These are phyloP conservation scores for Cygnus buccinator DNA, from an alignment of 2,113 vertebrate genomes.

Conservation along the genomic window DNA sequence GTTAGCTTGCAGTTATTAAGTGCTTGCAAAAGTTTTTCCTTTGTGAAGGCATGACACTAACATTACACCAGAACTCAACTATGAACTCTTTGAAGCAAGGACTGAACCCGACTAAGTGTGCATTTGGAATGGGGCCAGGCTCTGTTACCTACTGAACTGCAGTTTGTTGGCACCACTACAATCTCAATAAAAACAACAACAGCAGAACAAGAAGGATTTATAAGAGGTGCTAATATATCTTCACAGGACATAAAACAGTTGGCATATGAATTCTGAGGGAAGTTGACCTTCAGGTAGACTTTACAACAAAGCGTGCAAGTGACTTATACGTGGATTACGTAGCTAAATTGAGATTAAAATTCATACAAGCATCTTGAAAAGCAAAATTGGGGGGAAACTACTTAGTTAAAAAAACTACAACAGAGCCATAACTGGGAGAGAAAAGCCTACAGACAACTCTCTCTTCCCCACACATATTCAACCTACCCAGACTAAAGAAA, in stretches of 20 bases:
- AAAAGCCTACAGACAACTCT: background rate
- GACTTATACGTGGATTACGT: background rate
- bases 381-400: background rate
- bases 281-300: background rate
- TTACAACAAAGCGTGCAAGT: background rate
- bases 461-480: rapidly evolving
- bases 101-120: background rate
- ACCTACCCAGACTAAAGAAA: background rate
- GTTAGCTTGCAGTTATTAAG: background rate
- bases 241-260: background rate
- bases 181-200: background rate
- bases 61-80: background rate
- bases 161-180: background rate
- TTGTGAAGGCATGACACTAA: rapidly evolving
- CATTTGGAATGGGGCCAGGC: background rate
- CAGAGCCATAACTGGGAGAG: rapidly evolving
- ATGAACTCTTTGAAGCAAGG: background rate
- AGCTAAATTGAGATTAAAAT: background rate
- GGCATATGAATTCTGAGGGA: background rate
- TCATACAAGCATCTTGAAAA: background rate
- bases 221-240: background rate
- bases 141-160: background rate
- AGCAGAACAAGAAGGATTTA: background rate
- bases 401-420: background rate
- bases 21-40: background rate